Conservation (phyloP, 2,113 vertebrate species). For the Globicephala melas region DNA sequence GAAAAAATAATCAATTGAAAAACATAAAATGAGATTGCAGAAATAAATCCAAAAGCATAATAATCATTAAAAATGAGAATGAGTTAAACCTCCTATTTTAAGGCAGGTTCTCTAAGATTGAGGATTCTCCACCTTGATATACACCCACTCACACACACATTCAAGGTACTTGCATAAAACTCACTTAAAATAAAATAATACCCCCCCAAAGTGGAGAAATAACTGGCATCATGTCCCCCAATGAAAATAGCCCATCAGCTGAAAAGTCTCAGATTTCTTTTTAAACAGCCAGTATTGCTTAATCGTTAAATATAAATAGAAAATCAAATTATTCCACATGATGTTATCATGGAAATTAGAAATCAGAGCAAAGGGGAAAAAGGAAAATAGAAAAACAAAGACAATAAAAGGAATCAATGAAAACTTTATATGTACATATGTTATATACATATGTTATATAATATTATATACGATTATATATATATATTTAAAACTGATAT, state of each 20-base stretch:
- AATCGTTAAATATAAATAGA: neutral
- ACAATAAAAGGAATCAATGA: neutral
- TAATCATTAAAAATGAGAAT: neutral
- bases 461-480: no score
- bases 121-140: neutral
- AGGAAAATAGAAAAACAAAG: neutral
- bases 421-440: neutral
- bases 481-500: neutral
- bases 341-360: neutral
- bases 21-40: neutral
- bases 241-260: neutral
- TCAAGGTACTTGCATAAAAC: neutral
- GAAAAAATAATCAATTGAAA: neutral
- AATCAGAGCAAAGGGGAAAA: neutral
- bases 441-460: no score
- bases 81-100: neutral
- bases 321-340: neutral
- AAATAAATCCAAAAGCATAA: neutral
- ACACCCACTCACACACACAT: neutral
- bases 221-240: neutral
- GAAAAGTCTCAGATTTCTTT: neutral
- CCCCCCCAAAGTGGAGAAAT: neutral
- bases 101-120: neutral
- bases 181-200: neutral
- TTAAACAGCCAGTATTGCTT: neutral